Base-by-base conservation (phyloP, 1,140 invertebrate genomes). In the Colletes gigas region DNA sequence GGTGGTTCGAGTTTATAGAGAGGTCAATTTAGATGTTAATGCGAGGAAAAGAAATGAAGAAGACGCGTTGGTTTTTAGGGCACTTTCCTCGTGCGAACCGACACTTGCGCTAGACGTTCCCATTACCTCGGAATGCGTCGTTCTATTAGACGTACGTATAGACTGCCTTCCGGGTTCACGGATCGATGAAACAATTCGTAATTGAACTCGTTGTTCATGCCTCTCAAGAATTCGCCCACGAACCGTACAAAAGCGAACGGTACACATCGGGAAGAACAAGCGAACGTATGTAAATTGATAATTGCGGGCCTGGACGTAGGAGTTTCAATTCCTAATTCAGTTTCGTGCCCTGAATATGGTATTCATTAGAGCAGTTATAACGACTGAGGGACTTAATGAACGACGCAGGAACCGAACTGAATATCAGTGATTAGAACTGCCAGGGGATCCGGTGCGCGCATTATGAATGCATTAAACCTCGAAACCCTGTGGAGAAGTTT, bases 301-400 rank as follows among this genome's bases (percentile, higher is more conserved):
- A 55, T 4, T 3, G 10, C 30, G 1, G 30, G 12, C 5, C 12
- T 41, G 60, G 0, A 39, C 8, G 14, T 8, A 17, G 30, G 63
- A 30, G 63, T 65, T 57, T 19, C 30, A 69, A 83, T 54, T 63
- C 54, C 70, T 21, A 71, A 62, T 79, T 80, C 65, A 78, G 65
- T 72, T 73, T 44, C 76, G 52, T 30, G 44, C 21, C 44, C 39
- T 44, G 76, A 72, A 72, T 72, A 72, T 39, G 76, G 73, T 30
- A 60, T 82, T 82, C 68, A 77, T 79, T 72, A 82, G 81, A 68
- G 30, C 17, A 44, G 14, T 50, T 77, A 63, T 77, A 78, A 78
- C 62, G 62, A 41, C 81, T 72, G 68, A 62, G n/a, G 66, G 62
- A 82, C 39, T 68, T 79, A 82, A 82, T 82, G 81, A 79, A 82